These are phyloP conservation scores for Eulemur rufifrons DNA, from an alignment of 2,113 vertebrate genomes.

Conservation along the genomic window DNA sequence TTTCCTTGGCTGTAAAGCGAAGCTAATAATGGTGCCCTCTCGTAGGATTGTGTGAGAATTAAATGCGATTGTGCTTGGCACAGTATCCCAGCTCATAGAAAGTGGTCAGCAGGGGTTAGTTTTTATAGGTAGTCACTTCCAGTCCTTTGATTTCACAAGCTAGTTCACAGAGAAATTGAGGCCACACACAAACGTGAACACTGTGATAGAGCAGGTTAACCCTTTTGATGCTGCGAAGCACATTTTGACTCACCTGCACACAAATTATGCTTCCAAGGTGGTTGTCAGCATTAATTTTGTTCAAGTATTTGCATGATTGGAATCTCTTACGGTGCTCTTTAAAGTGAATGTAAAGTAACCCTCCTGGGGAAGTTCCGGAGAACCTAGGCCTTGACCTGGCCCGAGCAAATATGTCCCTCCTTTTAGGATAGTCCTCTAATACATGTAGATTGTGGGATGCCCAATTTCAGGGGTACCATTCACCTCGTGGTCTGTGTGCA, in stretches of 20 bases:
- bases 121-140: not conserved
- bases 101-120: not conserved
- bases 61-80: not conserved
- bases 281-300: not conserved
- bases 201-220: not conserved
- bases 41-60: not conserved
- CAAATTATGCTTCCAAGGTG: not conserved
- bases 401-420: not conserved
- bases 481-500: not conserved
- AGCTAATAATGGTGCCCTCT: not conserved
- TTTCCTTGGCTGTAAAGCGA: not conserved
- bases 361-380: not conserved
- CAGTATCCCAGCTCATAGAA: not conserved
- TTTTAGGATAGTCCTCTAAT: not conserved
- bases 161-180: not conserved
- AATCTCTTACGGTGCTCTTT: not conserved
- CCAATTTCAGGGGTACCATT: not conserved
- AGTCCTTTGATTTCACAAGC: not conserved
- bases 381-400: not conserved
- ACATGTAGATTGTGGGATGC: not conserved
- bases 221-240: not conserved
- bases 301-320: not conserved
- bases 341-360: not conserved
- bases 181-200: not conserved
- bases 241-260: not conserved